Evolutionary conservation across 1,140 invertebrate species (phyloP), one percentile per base, ranked within the genome.

Genomic region (Cotesia chilonis): DNA sequence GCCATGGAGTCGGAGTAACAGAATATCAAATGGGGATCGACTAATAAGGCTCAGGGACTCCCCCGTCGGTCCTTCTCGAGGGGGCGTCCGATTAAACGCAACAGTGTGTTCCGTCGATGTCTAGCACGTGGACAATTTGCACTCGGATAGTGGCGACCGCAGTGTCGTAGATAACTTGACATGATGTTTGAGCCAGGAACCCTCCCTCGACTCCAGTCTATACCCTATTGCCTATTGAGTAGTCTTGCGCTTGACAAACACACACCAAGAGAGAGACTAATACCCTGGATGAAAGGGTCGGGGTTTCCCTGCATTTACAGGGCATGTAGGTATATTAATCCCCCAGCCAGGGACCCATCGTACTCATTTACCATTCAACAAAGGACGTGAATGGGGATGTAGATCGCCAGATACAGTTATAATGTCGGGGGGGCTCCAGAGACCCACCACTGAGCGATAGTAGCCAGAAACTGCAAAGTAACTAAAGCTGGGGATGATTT

Each of bases 51-150:
- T 59, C 60, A n/a, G 35, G 5, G 35, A 63, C 37, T 63, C 37
- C 10, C 17, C 36, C 3, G 35, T 12, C 37, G 10, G 36, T 38
- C 3, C 28, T 12, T 38, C 36, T 37, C 10, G 36, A 28, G 20
- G 36, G 36, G 60, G 60, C 10, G 60, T 35, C 36, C 17, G 38
- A 37, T 57, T 38, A 67, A 67, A 67, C 51, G 65, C 65, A 67
- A 67, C 65, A 67, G 65, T 51, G 51, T 67, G 65, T 67, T 67
- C 12, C 65, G 54, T 67, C 28, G 47, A 55, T 55, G 65, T 55
- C 51, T 67, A 47, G 51, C 65, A 67, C 51, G 65, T 67, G 47
- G 28, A 67, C 28, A 54, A 55, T 67, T 54, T 55, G 51, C 51
- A 67, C 51, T 17, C 17, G 47, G 37, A 41, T 20, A n/a, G n/a